These are phyloP conservation scores for Pogonomyrmex californicus DNA, from an alignment of 1,140 invertebrate genomes.

Conservation along the genomic window DNA sequence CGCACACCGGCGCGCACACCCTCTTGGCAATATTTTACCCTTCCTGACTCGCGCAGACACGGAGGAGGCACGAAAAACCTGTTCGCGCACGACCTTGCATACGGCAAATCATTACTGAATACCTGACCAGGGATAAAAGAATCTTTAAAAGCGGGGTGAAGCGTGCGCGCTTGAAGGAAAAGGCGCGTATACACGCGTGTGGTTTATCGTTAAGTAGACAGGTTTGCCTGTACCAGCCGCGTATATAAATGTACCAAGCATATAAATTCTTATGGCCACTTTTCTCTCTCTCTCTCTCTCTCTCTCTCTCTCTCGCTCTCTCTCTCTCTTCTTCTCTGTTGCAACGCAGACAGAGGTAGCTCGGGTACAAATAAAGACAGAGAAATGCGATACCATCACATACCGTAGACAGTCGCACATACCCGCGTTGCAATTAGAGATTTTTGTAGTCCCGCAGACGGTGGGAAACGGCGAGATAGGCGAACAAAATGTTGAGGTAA, in stretches of 20 bases:
- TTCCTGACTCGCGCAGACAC: neutral
- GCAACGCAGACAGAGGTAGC: too few species aligned
- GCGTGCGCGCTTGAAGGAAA: slow-evolving; percentile 5
- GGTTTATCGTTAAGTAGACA: slow-evolving; percentile 73
- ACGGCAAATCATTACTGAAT: slow-evolving; percentile 61
- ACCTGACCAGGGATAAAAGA: slow-evolving; percentile 53
- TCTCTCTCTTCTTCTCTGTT: neutral
- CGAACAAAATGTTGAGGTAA: neutral
- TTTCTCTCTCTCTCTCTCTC: neutral
- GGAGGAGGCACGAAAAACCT: slow-evolving; percentile 32
- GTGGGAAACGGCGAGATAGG: neutral
- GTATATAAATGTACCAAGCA: slow-evolving; percentile 64
- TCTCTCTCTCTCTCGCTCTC: neutral
- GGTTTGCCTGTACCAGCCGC: slow-evolving; percentile 64
- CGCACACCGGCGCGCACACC: neutral
- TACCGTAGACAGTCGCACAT: slow-evolving; percentile 42
- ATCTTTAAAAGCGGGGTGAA: slow-evolving; percentile 44
- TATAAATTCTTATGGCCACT: slow-evolving; percentile 66
- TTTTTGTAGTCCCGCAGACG: slow-evolving; percentile 65
- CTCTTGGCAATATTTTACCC: slow-evolving; percentile 62
- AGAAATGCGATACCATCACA: slow-evolving; percentile 48
- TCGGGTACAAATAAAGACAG: slow-evolving; percentile 7
- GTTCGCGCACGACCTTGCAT: slow-evolving; percentile 55
- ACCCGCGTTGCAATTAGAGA: slow-evolving; percentile 73
- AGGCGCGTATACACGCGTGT: slow-evolving; percentile 29